Evolutionary conservation across 2,797 vertebrate genomes (phyloP).

Genomic region (Helostoma temminkii): DNA sequence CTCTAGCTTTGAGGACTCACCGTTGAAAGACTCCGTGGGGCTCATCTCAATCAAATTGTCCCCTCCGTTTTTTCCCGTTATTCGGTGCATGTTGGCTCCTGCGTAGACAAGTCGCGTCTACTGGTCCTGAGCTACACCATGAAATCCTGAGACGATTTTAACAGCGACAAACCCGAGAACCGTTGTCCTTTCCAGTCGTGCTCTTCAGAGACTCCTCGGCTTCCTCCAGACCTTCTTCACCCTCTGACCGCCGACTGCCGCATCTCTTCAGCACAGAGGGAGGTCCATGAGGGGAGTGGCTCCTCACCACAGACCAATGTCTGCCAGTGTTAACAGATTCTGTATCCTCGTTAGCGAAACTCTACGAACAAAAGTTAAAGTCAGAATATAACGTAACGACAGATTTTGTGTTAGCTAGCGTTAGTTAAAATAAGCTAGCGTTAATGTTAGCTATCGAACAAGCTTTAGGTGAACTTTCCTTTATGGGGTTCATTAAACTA

Average conservation of each 20-base stretch:
- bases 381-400: not conserved
- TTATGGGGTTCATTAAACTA: not conserved
- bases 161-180: conserved; percentile 5
- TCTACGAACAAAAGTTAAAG: not conserved
- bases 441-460: not conserved
- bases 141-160: not conserved
- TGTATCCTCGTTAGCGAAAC: not conserved
- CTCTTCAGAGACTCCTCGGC: not conserved
- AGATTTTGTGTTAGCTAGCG: too few relatives aligned
- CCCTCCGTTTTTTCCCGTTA: conserved; percentile 68
- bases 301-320: conserved; percentile 46
- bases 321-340: not conserved
- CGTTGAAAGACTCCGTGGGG: conserved; percentile 69
- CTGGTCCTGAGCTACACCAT: conserved; percentile 3
- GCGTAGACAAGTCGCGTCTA: not conserved
- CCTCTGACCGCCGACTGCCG: conserved; percentile 30
- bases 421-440: too few relatives aligned
- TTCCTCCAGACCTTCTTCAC: conserved; percentile 12
- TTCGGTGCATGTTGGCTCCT: conserved; percentile 72
- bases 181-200: not conserved
- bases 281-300: conserved; percentile 49
- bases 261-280: conserved; percentile 25
- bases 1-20: conserved; percentile 57
- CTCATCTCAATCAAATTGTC: conserved; percentile 85
- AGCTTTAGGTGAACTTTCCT: not conserved